Base-by-base conservation (phyloP, 35 echinoderm and acorn worm species). In the Stichopus chloronotus region DNA sequence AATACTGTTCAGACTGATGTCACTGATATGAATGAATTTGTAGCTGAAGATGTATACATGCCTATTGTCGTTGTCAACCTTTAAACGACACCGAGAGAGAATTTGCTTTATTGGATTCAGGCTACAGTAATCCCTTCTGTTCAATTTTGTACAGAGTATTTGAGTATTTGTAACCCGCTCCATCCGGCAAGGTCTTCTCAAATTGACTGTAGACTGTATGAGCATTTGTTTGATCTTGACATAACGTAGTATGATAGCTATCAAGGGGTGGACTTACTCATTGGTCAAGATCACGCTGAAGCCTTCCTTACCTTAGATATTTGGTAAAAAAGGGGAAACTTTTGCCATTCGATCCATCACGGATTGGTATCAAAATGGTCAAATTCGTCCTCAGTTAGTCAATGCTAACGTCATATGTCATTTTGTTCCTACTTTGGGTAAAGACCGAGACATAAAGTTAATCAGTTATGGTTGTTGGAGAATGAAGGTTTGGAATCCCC, bases 101-200 rank as follows among this genome's bases (percentile, higher is more conserved):
- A 4, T 93, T 93, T n/a, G n/a, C n/a, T 54, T 56, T 85, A 80
- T 52, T 86, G 12, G 91, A 85, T 86, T 85, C 79, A 9, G 91
- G 57, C 12, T 92, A 56, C 6, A 92, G 79, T 30, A 92, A 92
- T 86, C 85, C 58, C 10, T 92, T 92, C 53, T 92, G 91, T 52
- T 92, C 91, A 8, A 57, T n/a, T n/a, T n/a, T n/a, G n/a, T n/a
- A n/a, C n/a, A n/a, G n/a, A n/a, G n/a, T n/a, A n/a, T n/a, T n/a
- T n/a, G n/a, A n/a, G n/a, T n/a, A n/a, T n/a, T n/a, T n/a, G n/a
- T n/a, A n/a, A n/a, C n/a, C n/a, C n/a, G n/a, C n/a, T n/a, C n/a
- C n/a, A n/a, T n/a, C n/a, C n/a, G n/a, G n/a, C n/a, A n/a, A n/a
- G n/a, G n/a, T n/a, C n/a, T 78, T 78, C 74, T 78, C 74, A 78